Evolutionary conservation across 1,140 invertebrate genomes (phyloP).

Genomic region (Steinernema feltiae): DNA sequence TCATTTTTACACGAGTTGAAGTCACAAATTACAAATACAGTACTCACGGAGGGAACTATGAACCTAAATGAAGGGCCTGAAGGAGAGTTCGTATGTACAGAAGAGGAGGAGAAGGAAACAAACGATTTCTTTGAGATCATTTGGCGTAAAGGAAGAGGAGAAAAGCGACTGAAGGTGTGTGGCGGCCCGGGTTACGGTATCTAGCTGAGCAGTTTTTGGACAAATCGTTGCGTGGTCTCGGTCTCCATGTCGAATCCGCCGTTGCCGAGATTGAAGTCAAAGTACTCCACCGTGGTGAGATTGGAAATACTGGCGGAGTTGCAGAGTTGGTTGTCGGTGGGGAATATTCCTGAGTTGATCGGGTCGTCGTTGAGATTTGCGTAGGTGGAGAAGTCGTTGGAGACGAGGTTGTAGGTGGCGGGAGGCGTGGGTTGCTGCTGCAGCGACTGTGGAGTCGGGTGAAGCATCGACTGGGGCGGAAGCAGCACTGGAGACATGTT

Average conservation of each 20-base stretch:
- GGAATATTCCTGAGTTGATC: background rate
- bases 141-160: background rate
- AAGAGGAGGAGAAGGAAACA: background rate
- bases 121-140: constrained; percentile 10
- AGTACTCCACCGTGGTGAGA: background rate
- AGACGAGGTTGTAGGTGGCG: background rate
- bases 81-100: constrained; percentile 12
- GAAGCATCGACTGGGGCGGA: background rate
- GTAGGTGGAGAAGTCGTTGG: background rate
- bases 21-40: no score
- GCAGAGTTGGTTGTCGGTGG: background rate
- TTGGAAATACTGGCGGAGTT: constrained; percentile 3
- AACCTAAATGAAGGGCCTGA: no score
- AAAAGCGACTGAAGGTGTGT: background rate
- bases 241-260: constrained; percentile 3
- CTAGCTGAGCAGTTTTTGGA: constrained; percentile 11
- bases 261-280: background rate
- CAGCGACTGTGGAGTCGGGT: background rate
- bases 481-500: constrained; percentile 4
- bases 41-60: no score
- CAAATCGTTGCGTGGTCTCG: constrained; percentile 8
- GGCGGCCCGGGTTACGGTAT: background rate
- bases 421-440: constrained; percentile 3
- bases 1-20: no score
- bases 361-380: background rate